Evolutionary conservation across 1,140 invertebrate species (phyloP), one percentile per base, ranked within the genome.

Genomic region (Heliconius nattereri): DNA sequence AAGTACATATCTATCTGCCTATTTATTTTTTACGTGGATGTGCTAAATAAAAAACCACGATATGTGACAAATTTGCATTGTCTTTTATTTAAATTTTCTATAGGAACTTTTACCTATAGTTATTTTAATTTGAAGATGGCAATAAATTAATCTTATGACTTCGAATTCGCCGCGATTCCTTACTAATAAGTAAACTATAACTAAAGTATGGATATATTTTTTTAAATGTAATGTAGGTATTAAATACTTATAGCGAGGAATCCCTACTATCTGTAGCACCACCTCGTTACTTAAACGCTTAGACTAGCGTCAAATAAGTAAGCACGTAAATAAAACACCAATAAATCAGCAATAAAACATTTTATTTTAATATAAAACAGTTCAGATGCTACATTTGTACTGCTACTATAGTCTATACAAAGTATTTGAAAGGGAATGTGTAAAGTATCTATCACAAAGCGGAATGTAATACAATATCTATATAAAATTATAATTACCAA

Each of bases 341-440:
- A 60, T 26, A 66, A 66, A 66, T 66, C 60, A 23, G 89, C 90
- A 90, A 91, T 92, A 92, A 90, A 92, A 91, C 91, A 92, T 88
- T 91, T 89, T 89, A 89, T 91, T 93, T 90, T 80, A 88, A 86
- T 91, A 89, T 87, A 89, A 90, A 89, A 91, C 86, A 87, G 85
- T 86, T 85, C 80, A 82, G 81, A 86, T 83, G 83, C 85, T 85
- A 83, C 75, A 77, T 85, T 85, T 88, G 83, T 89, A 89, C 83
- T 83, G 83, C 83, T 84, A 85, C 77, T 83, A 85, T 76, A 84
- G 83, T 86, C 83, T 81, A 78, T 72, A 66, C 81, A 86, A 66
- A 66, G 5, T 66, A 66, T 26, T 66, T 29, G 23, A 82, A 81
- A 83, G 76, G 75, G 78, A 81, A 80, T 84, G 76, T 83, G 23